Evolutionary conservation across 2,888 invertebrate species (phyloP).

Genomic region (Ophraella communa): DNA sequence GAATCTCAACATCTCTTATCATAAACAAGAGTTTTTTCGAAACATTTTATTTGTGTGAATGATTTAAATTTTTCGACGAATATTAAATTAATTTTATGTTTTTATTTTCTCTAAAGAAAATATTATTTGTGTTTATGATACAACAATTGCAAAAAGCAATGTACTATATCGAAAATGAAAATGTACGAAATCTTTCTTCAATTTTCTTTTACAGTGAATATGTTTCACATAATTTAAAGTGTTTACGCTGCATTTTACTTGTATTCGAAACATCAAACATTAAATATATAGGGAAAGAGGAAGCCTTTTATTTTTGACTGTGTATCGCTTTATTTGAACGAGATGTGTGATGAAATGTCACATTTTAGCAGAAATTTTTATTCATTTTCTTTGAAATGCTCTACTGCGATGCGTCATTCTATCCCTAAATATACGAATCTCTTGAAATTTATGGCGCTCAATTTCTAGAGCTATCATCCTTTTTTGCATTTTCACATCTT

Average conservation of each 20-base stretch:
- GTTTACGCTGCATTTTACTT: background rate
- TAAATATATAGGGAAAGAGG: background rate
- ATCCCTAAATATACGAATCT: constrained; percentile 4
- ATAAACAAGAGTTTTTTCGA: no score
- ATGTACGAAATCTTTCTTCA: no score
- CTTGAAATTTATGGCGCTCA: constrained; percentile 18
- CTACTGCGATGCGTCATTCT: background rate
- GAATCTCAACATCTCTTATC: no score
- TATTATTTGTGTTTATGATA: no score
- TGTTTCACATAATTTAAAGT: no score
- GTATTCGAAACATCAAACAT: background rate
- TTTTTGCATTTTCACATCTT: constrained; percentile 20
- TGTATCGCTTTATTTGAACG: constrained; percentile 2
- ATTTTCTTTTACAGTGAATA: no score
- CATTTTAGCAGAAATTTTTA: constrained; percentile 8
- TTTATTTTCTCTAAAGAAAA: no score
- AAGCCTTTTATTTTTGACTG: background rate
- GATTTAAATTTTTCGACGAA: no score
- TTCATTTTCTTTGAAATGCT: constrained; percentile 14
- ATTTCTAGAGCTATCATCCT: constrained; percentile 14
- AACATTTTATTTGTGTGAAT: no score
- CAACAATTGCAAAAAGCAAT: no score
- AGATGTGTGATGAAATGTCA: constrained; percentile 14
- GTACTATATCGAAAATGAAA: no score
- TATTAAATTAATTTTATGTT: no score